Evolutionary conservation across 2,113 vertebrate genomes (phyloP), one percentile per base, ranked within the genome.

Genomic region (Bujurquina vittata): DNA sequence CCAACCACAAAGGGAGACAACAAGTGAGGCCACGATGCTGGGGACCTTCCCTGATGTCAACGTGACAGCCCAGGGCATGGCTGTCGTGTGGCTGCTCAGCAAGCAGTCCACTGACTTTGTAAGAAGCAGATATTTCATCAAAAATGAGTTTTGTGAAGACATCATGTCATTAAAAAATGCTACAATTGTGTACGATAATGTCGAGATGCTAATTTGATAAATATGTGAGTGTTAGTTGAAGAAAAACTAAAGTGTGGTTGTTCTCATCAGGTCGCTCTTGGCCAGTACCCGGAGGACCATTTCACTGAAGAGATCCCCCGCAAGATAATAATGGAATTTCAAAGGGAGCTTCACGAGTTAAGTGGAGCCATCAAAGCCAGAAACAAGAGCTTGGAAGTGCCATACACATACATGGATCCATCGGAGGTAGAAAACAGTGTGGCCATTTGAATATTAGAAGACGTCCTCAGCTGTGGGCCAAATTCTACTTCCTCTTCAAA

Each of bases 401-500:
- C 85, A 1, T 93, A 93, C 80, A 87, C 82, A 26, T 93, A 89
- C 86, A 5, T 93, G 85, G 86, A 88, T 73, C 93, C 92, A 14
- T 2, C 0, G 0, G 2, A 5, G 14, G 7, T 92, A 1, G 92
- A 92, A 65, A 93, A 93, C 11, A 93, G 35, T 37, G 35, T 37
- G 35, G 35, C 35, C 35, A 37, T 37, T 37, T 37, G 35, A 37
- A 37, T 37, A 37, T 37, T 15, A 18, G 20, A 63, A 56, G 23
- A 73, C 26, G 0, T 76, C 49, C 26, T 76, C 26, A 79, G 37
- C 22, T 35, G 60, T 56, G 54, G 10, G 1, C 9, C 43, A 72
- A 72, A 72, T 52, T 72, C 11, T 31, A 17, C 4, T 52, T 52
- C 54, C 10, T 31, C 49, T 49, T 69, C 43, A 3, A 69, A 17